These are phyloP conservation scores for Mythimna loreyi DNA, from an alignment of 2,888 invertebrate species.

Conservation along the genomic window DNA sequence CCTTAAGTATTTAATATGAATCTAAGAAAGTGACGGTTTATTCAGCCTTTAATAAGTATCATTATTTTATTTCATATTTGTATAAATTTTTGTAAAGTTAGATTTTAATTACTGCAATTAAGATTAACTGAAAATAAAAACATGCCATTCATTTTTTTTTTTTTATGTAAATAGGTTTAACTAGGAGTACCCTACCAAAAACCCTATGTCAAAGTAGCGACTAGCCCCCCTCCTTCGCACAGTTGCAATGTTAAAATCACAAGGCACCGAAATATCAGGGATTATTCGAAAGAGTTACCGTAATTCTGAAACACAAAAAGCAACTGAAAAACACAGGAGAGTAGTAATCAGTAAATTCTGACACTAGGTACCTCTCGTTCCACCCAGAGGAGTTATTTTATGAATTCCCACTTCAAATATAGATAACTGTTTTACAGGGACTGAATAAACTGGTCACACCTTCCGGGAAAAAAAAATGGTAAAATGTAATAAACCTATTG, in stretches of 20 bases:
- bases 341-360: not conserved
- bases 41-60: not conserved
- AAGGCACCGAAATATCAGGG: not conserved
- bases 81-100: not conserved
- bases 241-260: not conserved
- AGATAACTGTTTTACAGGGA: not conserved
- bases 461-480: not conserved
- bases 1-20: not conserved
- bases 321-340: too few species aligned
- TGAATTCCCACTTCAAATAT: not conserved
- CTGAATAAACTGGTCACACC: not conserved
- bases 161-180: not conserved
- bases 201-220: not conserved
- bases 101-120: not conserved
- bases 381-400: too few species aligned
- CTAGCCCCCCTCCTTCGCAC: not conserved
- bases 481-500: not conserved
- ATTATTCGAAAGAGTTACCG: too few species aligned
- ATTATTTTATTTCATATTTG: too few species aligned
- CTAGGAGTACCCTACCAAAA: not conserved
- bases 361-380: too few species aligned
- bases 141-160: not conserved
- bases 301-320: too few species aligned
- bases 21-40: not conserved
- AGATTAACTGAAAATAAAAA: not conserved